These are phyloP conservation scores for Oxygymnocypris stewartii DNA, from an alignment of 2,113 vertebrate species.

Conservation along the genomic window DNA sequence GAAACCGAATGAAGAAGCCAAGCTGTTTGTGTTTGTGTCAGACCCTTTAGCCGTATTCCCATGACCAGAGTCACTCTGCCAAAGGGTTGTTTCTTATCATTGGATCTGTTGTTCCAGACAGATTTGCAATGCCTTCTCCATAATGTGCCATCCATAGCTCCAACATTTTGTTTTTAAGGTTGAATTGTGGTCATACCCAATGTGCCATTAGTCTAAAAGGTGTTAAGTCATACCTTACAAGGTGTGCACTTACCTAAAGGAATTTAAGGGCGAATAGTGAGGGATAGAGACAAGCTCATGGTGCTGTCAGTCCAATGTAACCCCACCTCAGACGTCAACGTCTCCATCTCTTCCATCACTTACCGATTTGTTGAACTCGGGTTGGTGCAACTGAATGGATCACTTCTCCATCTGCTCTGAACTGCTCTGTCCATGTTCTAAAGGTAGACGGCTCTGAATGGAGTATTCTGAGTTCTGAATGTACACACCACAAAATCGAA, in stretches of 20 bases:
- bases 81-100: background rate
- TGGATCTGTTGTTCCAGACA: background rate
- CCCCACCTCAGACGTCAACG: background rate
- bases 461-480: conserved; percentile 2
- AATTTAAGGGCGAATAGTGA: background rate
- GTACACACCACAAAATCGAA: background rate
- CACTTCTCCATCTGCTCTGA: conserved; percentile 1
- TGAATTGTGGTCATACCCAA: background rate
- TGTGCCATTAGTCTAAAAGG: conserved; percentile 17
- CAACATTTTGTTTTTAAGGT: background rate
- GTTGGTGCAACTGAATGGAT: background rate
- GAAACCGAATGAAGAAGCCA: background rate
- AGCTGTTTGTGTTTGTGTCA: background rate
- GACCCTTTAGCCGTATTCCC: background rate
- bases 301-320: conserved; percentile 3
- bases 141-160: conserved; percentile 20
- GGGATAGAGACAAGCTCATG: background rate
- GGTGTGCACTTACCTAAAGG: conserved; percentile 14
- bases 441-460: background rate
- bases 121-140: conserved; percentile 8
- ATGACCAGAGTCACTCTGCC: background rate
- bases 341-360: background rate
- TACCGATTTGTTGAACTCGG: background rate
- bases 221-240: background rate
- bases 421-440: background rate